Evolutionary conservation across 2,888 invertebrate genomes (phyloP), one percentile per base, ranked within the genome.

Genomic region (Tenthredo notha): DNA sequence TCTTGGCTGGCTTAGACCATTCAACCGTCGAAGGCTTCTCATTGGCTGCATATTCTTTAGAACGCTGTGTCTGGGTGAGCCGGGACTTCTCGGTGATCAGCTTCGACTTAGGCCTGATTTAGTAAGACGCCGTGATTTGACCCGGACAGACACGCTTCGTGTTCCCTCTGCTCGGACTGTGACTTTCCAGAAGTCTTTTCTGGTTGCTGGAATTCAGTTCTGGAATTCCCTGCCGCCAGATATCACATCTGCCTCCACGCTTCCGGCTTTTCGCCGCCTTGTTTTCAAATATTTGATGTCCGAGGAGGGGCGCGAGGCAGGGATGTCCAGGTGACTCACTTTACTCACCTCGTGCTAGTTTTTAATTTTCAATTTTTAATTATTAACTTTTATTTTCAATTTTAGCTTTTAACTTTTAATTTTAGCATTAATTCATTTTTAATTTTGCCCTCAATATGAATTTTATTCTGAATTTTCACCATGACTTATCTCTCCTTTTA

Each of bases 221-320:
- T 84, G 84, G 61, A 75, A 84, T 15, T 74, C 61, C 12, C n/a
- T 74, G 29, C 43, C 84, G 10, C 40, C 40, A 15, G 54, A 33
- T 5, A 25, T 84, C 47, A 84, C 61, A 2, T 29, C 21, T 4
- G 21, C 74, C n/a, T 21, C 40, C 3, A 74, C 54, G 5, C 50
- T 84, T 9, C 2, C 10, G 15, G 15, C 0, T 6, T 74, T 74
- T 25, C 70, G 61, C 12, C 25, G n/a, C 9, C 29, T 29, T 1
- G 10, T 18, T 18, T 67, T 43, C 29, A 10, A 2, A 18, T 50
- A 47, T 33, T 33, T 70, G 15, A 33, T 83, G 43, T 9, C 21
- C 6, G 12, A n/a, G 47, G 47, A 83, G 50, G 50, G 29, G 47
- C n/a, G 50, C n/a, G 50, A 7, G 50, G 70, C 25, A 12, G 18